A percentile compares a stretch with the other conserved stretches of the same genome.
Conservation (phyloP, 2,113 vertebrate genomes). For the Eclectus roratus region DNA sequence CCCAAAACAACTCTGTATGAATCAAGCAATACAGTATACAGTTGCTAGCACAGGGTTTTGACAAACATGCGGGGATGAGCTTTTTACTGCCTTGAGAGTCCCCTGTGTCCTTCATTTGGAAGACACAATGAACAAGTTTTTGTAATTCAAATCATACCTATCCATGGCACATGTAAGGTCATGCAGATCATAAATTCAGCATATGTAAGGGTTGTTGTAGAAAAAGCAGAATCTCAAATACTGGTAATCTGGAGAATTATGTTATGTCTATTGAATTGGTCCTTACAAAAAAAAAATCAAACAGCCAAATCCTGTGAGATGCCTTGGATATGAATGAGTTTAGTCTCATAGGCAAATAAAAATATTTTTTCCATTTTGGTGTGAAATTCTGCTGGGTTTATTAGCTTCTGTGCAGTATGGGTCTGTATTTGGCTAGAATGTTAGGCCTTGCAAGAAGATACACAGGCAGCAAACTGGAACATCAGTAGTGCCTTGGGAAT, state of each 20-base stretch:
- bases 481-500: not conserved
- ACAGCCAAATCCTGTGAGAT: not conserved
- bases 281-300: not conserved
- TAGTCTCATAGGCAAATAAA: not conserved
- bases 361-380: not conserved
- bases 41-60: not conserved
- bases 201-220: not conserved
- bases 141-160: not conserved
- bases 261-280: not conserved
- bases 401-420: not conserved
- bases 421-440: not conserved
- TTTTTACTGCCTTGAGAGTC: not conserved
- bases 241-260: not conserved
- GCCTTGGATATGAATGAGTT: not conserved
- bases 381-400: not conserved
- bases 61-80: not conserved
- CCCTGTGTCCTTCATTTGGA: not conserved
- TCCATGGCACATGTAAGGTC: not conserved
- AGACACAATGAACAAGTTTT: not conserved
- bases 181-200: not conserved
- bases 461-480: not conserved
- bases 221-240: not conserved
- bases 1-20: not conserved
- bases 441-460: not conserved
- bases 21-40: not conserved